A percentile compares a stretch with the other conserved stretches of the same genome.
These are phyloP conservation scores for Sus cebifrons DNA, from an alignment of 2,797 vertebrate species.

Conservation along the genomic window DNA sequence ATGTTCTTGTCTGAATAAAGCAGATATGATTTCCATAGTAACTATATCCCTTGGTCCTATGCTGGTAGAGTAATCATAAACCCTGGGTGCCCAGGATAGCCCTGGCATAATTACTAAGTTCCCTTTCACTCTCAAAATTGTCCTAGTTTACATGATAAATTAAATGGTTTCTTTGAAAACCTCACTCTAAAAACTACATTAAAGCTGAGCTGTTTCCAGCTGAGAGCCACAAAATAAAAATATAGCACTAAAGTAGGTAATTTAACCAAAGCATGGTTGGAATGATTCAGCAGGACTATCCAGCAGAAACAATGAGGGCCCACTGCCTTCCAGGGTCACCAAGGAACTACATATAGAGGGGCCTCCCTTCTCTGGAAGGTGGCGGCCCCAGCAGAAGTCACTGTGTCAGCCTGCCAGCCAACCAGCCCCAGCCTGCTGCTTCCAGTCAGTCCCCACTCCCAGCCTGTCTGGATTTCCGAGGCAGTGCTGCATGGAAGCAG, in stretches of 20 bases:
- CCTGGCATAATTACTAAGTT: not conserved
- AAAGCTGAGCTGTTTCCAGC: constrained; percentile 43
- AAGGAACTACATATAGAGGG: not conserved
- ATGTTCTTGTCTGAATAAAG: not conserved
- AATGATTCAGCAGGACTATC: constrained; percentile 5
- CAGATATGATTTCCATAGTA: not conserved
- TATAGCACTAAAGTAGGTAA: not conserved
- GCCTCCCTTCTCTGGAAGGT: not conserved
- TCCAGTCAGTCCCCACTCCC: accelerated
- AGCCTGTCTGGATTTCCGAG: not conserved
- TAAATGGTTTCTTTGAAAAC: constrained; percentile 36
- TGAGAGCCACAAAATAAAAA: constrained; percentile 41
- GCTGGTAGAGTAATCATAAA: not conserved
- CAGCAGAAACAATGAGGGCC: not conserved
- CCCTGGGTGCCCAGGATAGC: not conserved
- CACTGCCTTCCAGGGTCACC: not conserved
- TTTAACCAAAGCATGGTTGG: not conserved
- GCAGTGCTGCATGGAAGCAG: accelerated
- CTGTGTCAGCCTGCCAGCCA: not conserved
- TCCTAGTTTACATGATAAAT: not conserved
- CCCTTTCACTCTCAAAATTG: not conserved
- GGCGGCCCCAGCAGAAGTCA: not conserved
- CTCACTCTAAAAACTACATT: constrained; percentile 37
- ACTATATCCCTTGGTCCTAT: not conserved
- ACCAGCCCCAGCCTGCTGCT: not conserved